A percentile compares a stretch with the other conserved stretches of the same genome.
Evolutionary conservation across 2,797 vertebrate species (phyloP).

Genomic region (Heterohyrax brucei): DNA sequence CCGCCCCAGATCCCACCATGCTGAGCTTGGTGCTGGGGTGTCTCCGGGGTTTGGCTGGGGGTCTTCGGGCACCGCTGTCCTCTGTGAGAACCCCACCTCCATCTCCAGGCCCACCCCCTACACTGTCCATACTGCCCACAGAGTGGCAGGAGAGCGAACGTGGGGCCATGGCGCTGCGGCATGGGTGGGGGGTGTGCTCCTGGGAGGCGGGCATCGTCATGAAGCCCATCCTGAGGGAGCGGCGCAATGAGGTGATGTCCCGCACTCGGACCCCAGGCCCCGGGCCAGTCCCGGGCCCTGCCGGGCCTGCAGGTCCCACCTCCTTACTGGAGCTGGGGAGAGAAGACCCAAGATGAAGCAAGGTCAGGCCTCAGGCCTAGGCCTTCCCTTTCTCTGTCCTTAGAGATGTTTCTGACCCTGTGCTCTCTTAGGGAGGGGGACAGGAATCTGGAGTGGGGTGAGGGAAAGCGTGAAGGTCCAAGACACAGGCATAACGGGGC

Average conservation of each 20-base stretch:
- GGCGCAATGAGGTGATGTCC: conserved; percentile 95
- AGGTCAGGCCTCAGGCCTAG: not conserved
- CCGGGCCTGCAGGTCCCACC: conserved; percentile 85
- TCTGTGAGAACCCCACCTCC: conserved; percentile 76
- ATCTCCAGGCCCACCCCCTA: conserved; percentile 81
- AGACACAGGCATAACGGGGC: not conserved
- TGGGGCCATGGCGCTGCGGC: conserved; percentile 95
- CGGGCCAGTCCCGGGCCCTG: conserved; percentile 92
- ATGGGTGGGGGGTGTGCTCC: conserved; percentile 96
- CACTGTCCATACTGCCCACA: conserved; percentile 94
- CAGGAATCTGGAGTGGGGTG: not conserved
- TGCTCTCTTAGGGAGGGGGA: not conserved
- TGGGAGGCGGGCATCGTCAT: conserved; percentile 98
- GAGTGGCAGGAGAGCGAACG: conserved; percentile 97
- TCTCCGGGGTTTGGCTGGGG: conserved; percentile 95
- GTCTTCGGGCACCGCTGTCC: conserved; percentile 89
- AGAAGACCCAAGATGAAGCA: conserved; percentile 40
- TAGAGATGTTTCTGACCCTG: not conserved
- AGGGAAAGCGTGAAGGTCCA: not conserved
- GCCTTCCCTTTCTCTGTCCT: not conserved
- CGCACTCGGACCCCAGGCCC: conserved; percentile 92
- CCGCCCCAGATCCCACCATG: conserved; percentile 90
- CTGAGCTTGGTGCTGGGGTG: conserved; percentile 96
- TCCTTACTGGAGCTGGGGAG: conserved; percentile 85
- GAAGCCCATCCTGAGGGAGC: conserved; percentile 97